Base-by-base conservation (phyloP, 2,888 invertebrate species). In the Diplolepis rosae region DNA sequence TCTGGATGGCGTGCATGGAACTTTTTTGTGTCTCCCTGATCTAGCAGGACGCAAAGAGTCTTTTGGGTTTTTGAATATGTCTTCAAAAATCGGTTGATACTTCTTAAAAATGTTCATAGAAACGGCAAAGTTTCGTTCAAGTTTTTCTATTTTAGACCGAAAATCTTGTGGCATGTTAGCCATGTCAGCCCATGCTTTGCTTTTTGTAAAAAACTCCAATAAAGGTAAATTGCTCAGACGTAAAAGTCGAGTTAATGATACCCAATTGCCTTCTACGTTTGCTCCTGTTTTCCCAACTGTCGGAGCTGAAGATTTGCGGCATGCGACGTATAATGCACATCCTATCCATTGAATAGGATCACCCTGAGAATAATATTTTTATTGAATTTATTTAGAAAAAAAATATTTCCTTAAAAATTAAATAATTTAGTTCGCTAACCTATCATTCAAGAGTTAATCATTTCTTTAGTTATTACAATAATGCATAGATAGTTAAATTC, bases 141-240 rank as follows among this genome's bases (percentile, higher is more conserved):
- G 89, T 73, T 94, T 92, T 73, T 95, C 94, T 70, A 98, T 94
- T 88, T 95, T 95, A 56, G 93, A 92, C 73, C 94, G 91, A 86
- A 98, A 96, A 70, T 95, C 94, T 80, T 93, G 93, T 0, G 96
- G 93, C 89, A 97, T 92, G 77, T 94, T 94, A 1, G 96, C 94
- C 97, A 99, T 98, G 83, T 97, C 96, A 73, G 95, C 94, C 98
- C 98, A 99, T 85, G 94, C 94, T 86, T 96, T 95, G 84, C 98
- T 97, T 90, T 98, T 98, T 77, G 93, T 93, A 86, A 98, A 98
- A 89, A 99, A 99, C 84, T 98, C 95, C 74, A 95, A 94, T 74
- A 98, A 91, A 94, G 96, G 97, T 83, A 98, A 92, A 88, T 96
- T 96, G 87, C 97, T 96, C 66, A 95, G 92, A 80, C 96, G 92